phyloP scores from a whole-genome alignment of 2,113 vertebrate genomes.

The Nettapus auritus region DNA sequence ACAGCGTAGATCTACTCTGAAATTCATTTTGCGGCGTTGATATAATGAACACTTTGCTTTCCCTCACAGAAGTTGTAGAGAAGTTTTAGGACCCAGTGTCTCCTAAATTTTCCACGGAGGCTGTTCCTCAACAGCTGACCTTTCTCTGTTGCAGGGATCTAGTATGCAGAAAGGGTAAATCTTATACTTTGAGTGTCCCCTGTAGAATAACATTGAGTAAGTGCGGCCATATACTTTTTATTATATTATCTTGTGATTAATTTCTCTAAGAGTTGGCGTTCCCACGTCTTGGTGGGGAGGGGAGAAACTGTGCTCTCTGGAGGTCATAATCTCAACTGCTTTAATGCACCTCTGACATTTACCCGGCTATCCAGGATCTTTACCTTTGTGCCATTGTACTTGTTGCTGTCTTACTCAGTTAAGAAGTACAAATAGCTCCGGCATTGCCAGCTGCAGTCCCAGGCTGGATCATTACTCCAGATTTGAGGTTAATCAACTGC shows the following conservation, averaged over 20 bases:
- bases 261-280: not conserved
- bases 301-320: not conserved
- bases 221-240: not conserved
- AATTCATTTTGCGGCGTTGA: not conserved
- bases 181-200: not conserved
- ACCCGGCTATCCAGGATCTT: not conserved
- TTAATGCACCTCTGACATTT: not conserved
- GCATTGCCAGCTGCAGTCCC: conserved; percentile 75
- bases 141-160: not conserved
- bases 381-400: conserved; percentile 55
- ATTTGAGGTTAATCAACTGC: conserved; percentile 84
- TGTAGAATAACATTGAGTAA: not conserved
- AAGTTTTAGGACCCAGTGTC: not conserved
- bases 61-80: not conserved
- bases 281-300: fast-evolving
- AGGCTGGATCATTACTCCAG: conserved; percentile 79
- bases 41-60: not conserved
- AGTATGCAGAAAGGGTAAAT: not conserved
- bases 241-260: not conserved
- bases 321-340: not conserved
- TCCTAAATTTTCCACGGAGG: not conserved
- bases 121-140: not conserved
- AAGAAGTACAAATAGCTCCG: conserved; percentile 72
- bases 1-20: not conserved
- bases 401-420: conserved; percentile 78